Evolutionary conservation across 2,113 vertebrate genomes (phyloP).

Genomic region (Dolichallabes microphthalmus): DNA sequence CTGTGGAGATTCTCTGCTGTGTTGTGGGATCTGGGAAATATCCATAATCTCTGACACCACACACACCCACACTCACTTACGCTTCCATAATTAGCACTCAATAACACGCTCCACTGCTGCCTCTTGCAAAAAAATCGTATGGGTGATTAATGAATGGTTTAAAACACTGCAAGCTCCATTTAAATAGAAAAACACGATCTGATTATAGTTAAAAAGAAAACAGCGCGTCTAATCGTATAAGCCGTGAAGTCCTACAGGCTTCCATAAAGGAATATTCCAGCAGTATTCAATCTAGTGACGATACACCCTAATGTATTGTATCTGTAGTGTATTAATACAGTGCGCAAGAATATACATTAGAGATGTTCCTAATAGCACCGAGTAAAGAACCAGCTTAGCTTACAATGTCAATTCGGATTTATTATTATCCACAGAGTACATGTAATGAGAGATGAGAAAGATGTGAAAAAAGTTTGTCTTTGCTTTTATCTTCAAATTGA

Average conservation of each 20-base stretch:
- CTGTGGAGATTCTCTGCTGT: background rate
- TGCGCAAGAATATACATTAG: background rate
- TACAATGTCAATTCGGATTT: background rate
- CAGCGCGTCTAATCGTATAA: background rate
- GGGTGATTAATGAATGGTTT: slow-evolving; percentile 8
- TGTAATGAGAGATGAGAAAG: background rate
- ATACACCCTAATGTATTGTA: background rate
- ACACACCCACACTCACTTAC: background rate
- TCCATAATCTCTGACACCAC: background rate
- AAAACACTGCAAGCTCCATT: background rate
- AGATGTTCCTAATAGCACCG: too few species aligned
- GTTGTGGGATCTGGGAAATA: background rate
- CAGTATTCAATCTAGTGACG: background rate
- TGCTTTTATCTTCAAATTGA: background rate
- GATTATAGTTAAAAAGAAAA: background rate
- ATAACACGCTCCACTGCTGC: background rate
- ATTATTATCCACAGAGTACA: background rate
- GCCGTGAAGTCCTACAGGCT: background rate
- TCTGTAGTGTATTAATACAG: background rate
- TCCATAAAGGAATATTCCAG: background rate
- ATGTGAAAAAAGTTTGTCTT: background rate
- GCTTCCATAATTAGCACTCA: background rate
- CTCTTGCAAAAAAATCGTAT: background rate
- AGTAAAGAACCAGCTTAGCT: background rate
- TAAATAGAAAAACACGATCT: background rate